Conservation (phyloP, 2,888 invertebrate genomes). For the Lasioglossum malachurum region DNA sequence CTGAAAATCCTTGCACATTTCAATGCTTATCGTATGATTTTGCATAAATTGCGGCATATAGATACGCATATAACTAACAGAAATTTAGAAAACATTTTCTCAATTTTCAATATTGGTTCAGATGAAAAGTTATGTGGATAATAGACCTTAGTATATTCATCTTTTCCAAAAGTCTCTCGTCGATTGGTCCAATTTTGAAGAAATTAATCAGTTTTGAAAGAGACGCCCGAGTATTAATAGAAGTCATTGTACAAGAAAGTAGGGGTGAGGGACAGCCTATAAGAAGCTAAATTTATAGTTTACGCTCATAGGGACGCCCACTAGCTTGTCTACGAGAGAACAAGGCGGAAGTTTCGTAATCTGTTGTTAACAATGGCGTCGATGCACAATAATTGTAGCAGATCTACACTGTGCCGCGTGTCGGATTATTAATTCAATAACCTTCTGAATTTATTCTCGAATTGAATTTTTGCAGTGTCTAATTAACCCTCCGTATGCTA, state of each 20-base stretch:
- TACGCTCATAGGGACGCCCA: background rate
- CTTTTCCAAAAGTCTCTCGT: background rate
- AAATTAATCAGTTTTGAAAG: background rate
- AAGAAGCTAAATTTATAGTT: background rate
- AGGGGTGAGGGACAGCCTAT: background rate
- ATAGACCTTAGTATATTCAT: background rate
- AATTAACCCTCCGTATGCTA: too few relatives aligned
- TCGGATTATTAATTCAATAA: background rate
- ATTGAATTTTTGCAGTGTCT: too few relatives aligned
- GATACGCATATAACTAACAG: too few relatives aligned
- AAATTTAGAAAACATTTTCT: too few relatives aligned
- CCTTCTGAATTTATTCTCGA: background rate
- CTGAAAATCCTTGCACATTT: too few relatives aligned
- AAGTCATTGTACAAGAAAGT: background rate
- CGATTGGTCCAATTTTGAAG: background rate
- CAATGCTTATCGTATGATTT: too few relatives aligned
- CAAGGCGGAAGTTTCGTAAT: background rate
- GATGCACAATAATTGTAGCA: background rate
- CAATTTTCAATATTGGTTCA: background rate
- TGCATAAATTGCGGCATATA: too few relatives aligned
- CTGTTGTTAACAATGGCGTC: background rate
- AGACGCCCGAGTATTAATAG: background rate
- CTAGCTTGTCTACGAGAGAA: background rate
- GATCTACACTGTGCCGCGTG: background rate
- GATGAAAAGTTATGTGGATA: background rate